These are phyloP conservation scores for Pocillopora damicornis DNA, from an alignment of 64 coral and sea anemone species.

Conservation along the genomic window DNA sequence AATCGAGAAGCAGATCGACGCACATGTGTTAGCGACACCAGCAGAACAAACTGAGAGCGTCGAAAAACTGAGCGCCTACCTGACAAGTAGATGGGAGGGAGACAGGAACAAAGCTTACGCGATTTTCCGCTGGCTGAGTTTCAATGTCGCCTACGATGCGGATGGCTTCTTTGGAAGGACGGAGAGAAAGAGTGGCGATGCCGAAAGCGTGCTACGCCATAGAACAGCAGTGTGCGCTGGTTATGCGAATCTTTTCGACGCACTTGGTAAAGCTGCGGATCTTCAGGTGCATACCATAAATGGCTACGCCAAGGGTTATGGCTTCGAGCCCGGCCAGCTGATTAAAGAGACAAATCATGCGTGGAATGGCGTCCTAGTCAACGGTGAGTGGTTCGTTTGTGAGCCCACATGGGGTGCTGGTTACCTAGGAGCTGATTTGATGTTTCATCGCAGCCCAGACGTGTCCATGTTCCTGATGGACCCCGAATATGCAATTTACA, in stretches of 20 bases:
- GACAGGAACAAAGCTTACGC: constrained; percentile 63
- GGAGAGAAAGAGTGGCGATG: constrained; percentile 37
- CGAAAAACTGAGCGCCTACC: constrained; percentile 30
- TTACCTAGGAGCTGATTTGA: constrained; percentile 69
- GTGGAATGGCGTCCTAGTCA: constrained; percentile 68
- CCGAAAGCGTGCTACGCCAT: constrained; percentile 54
- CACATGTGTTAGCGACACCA: constrained; percentile 53
- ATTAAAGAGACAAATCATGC: constrained; percentile 62
- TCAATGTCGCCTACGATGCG: constrained; percentile 60
- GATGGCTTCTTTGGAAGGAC: constrained; percentile 71
- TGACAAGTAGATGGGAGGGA: constrained; percentile 53
- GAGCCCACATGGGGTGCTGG: constrained; percentile 82
- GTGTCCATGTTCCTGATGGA: constrained; percentile 59
- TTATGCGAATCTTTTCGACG: constrained; percentile 80
- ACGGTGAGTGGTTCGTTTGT: constrained; percentile 69
- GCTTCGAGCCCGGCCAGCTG: constrained; percentile 56
- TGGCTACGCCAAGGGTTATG: constrained; percentile 77
- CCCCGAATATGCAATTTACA: constrained; percentile 67
- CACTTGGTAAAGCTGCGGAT: constrained; percentile 50
- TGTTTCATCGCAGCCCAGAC: constrained; percentile 65
- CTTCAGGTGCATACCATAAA: constrained; percentile 44
- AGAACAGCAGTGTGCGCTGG: constrained; percentile 46
- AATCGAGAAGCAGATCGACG: constrained; percentile 53
- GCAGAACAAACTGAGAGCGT: constrained; percentile 11
- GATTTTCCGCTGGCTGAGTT: constrained; percentile 79